These are phyloP conservation scores for Anadara kagoshimensis DNA, from an alignment of 1,140 invertebrate genomes.

Conservation along the genomic window DNA sequence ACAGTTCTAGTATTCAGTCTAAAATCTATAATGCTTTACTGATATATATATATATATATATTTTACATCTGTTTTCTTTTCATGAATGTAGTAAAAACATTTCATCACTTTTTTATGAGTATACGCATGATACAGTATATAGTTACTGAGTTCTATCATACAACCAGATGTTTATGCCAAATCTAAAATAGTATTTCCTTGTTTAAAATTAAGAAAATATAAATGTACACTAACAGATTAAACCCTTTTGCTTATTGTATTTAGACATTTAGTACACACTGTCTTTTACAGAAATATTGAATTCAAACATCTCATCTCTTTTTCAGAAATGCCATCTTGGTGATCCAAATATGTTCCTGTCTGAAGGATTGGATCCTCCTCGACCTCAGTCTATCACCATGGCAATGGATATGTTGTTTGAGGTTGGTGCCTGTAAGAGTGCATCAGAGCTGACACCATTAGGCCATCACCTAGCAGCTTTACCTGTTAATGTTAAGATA, in stretches of 20 bases:
- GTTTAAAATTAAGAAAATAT: neutral
- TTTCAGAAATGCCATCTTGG: constrained; percentile 69
- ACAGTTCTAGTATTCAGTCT: too few species aligned
- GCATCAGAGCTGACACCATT: constrained; percentile 83
- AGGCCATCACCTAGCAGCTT: constrained; percentile 87
- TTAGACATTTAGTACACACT: too few species aligned
- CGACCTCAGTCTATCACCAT: constrained; percentile 48
- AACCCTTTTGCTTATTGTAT: too few species aligned
- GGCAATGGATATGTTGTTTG: constrained; percentile 63
- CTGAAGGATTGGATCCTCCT: constrained; percentile 63
- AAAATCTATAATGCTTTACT: too few species aligned
- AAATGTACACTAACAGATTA: neutral
- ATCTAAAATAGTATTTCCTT: neutral
- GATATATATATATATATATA: too few species aligned
- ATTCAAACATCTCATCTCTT: neutral
- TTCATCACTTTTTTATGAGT: too few species aligned
- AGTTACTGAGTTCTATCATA: too few species aligned
- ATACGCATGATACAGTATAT: too few species aligned
- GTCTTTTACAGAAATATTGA: neutral
- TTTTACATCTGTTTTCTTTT: too few species aligned
- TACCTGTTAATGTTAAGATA: constrained; percentile 95
- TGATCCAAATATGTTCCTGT: constrained; percentile 62
- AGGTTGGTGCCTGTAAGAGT: constrained; percentile 62
- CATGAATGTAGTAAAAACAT: too few species aligned
- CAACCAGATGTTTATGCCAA: too few species aligned